Base-by-base conservation (phyloP, 2,113 vertebrate genomes). In the Ammodytes dubius region DNA sequence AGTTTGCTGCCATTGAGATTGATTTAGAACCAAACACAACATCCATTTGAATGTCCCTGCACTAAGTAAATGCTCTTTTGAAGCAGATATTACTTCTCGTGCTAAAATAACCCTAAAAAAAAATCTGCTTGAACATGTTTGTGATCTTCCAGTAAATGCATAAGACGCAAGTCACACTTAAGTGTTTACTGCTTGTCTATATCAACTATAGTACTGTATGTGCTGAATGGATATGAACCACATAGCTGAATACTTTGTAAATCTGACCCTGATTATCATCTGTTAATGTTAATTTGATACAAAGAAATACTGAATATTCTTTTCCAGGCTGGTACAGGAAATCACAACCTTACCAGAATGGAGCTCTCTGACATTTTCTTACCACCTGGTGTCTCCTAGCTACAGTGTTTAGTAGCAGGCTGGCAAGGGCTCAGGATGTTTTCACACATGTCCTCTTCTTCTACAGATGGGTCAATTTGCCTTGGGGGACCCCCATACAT, bases 391-490 rank as follows among this genome's bases (percentile, higher is more conserved):
- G 56, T 76, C 27, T 74, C 37, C 19, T 63, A 43, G 60, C 53
- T 64, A 52, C 47, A 11, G 58, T 43, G 59, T 67, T 86, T 81
- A 70, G 52, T 59, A 71, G 57, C 49, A 19, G 52, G 40, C 49
- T 75, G 65, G 69, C 69, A 70, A 59, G 37, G 40, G 73, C 80
- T 84, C 76, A 77, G 58, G 8, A 70, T 6, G 2, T 27, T 19
- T 56, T 84, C 45, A 39, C 15, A 10, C 56, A 39, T 2, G 2
- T 9, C 56, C 43, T 27, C 40, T 10, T 89, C 63, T 69, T 72
- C 43, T 82, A 77, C 75, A 79, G 42, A 84, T 68, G 57, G 77
- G 78, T 90, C 81, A 84, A 64, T 86, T 84, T 85, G 60, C 68
- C 68, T 64, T 15, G 50, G 11, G 4, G 65, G 72, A 71, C 53